These are phyloP conservation scores for Oncorhynchus nerka DNA, from an alignment of 2,113 vertebrate genomes.

Conservation along the genomic window DNA sequence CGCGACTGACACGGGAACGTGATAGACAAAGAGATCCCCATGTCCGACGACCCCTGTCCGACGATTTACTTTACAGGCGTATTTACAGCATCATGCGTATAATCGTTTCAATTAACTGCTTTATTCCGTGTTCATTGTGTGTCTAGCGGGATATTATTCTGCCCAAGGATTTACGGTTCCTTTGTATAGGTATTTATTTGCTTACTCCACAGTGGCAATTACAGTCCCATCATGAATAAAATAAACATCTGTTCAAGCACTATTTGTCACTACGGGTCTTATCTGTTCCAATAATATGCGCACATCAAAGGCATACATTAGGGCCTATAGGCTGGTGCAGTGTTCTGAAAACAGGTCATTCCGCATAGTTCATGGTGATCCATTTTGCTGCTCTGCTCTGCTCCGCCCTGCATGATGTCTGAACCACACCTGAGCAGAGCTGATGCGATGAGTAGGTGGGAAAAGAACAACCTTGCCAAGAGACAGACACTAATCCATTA, in stretches of 20 bases:
- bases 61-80: slow-evolving; percentile 1
- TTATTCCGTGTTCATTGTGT: slow-evolving; percentile 2
- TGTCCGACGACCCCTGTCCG: not conserved
- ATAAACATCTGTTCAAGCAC: not conserved
- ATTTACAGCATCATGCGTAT: slow-evolving; percentile 19
- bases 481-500: not conserved
- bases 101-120: slow-evolving; percentile 28
- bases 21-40: slow-evolving; percentile 33
- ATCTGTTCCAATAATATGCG: not conserved
- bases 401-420: slow-evolving; percentile 50
- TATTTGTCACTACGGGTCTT: not conserved
- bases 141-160: slow-evolving; percentile 18
- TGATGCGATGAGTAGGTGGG: not conserved
- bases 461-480: not conserved
- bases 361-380: slow-evolving; percentile 15
- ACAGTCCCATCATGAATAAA: not conserved
- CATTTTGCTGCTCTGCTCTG: slow-evolving; percentile 33
- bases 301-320: not conserved
- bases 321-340: not conserved
- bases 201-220: not conserved
- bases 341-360: not conserved
- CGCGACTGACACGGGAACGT: slow-evolving; percentile 32
- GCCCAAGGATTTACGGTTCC: not conserved
- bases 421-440: slow-evolving; percentile 65
- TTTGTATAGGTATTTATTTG: not conserved